These are phyloP conservation scores for Eilema sororculum DNA, from an alignment of 2,888 invertebrate genomes.

Conservation along the genomic window DNA sequence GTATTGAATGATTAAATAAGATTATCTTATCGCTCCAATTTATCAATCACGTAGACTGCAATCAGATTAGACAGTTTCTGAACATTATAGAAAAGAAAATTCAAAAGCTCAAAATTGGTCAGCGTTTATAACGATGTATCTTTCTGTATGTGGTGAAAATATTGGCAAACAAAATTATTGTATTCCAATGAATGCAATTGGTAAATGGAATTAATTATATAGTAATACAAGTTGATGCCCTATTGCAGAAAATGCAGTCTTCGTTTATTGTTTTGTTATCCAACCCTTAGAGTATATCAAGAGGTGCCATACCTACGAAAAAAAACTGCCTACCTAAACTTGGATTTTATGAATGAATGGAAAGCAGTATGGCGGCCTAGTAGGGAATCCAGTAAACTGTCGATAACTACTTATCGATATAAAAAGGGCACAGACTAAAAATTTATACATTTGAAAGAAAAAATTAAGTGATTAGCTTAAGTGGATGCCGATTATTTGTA, in stretches of 20 bases:
- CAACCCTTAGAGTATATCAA: too few species aligned
- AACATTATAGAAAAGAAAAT: not conserved
- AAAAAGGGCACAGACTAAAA: too few species aligned
- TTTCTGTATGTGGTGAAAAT: not conserved
- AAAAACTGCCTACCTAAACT: too few species aligned
- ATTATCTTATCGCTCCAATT: slow-evolving; percentile 45
- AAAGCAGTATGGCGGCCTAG: too few species aligned
- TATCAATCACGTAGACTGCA: slow-evolving; percentile 55
- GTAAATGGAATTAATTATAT: not conserved
- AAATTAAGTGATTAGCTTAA: too few species aligned
- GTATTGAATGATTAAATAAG: slow-evolving; percentile 14
- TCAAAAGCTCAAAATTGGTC: not conserved
- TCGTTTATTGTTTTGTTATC: not conserved
- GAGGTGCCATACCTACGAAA: too few species aligned
- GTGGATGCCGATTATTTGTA: too few species aligned
- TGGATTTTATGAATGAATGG: too few species aligned
- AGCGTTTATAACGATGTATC: not conserved
- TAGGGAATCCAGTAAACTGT: too few species aligned
- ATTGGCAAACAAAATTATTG: not conserved
- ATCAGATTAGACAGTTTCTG: slow-evolving; percentile 17
- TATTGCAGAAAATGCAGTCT: not conserved
- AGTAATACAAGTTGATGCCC: not conserved
- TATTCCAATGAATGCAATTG: not conserved
- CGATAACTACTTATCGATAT: too few species aligned
- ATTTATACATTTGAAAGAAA: too few species aligned